Evolutionary conservation across 2,797 vertebrate genomes (phyloP), one percentile per base, ranked within the genome.

Genomic region (Xenopus petersii): DNA sequence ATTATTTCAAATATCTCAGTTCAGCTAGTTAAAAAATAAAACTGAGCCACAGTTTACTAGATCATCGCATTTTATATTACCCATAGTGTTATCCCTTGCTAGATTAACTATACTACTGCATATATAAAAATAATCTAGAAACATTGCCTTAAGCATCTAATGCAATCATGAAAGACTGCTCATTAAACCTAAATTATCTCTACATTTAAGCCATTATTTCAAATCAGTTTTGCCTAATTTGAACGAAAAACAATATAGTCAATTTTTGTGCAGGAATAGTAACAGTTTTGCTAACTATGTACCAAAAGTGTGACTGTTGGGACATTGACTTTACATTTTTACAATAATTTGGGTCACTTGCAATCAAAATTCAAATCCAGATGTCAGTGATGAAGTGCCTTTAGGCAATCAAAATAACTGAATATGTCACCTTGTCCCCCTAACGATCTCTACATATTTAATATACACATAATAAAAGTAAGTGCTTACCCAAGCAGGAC

Each of bases 361-460:
- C 84, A 86, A 80, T 75, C 81, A 83, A 81, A 84, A 88, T 87
- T 82, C 81, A 81, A 80, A 70, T 67, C 67, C 82, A 84, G 73
- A 82, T 88, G 84, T 81, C 86, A 86, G 81, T 65, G 75, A 81
- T 81, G 83, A 84, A 86, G 81, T 84, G 83, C 82, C 86, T 87
- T 11, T 5, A 88, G 87, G 84, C 84, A 83, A 82, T 86, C 75
- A 84, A 82, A 85, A 86, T 83, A 86, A 85, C 76, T 77, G 80
- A 70, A 79, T 81, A 73, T 87, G 86, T 88, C 87, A 88, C 87
- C 86, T 89, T 88, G 86, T 87, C 86, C 84, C 87, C 82, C 83
- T 88, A 88, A 87, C 84, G 86, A 87, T 87, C 86, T 84, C 84
- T 82, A 83, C 81, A 79, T 85, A 84, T 86, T 87, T 82, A 87